Evolutionary conservation across 2,113 vertebrate species (phyloP).

Genomic region (Geococcyx californianus): DNA sequence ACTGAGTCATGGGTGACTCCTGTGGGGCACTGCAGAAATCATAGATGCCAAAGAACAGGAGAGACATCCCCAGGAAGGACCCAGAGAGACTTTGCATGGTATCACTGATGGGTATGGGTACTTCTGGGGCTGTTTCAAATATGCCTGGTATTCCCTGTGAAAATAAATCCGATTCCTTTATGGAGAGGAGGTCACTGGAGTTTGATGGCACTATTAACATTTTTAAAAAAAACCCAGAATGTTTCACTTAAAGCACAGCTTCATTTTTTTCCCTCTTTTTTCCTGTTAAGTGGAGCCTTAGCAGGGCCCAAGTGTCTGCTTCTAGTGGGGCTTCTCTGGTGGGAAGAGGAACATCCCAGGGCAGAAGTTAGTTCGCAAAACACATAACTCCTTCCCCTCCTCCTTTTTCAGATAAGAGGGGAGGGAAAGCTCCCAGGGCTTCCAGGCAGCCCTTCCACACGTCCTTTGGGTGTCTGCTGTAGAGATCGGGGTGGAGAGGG

Average conservation of each 20-base stretch:
- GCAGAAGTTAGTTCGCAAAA: background rate
- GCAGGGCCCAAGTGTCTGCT: fast-evolving
- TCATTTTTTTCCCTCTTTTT: background rate
- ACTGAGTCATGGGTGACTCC: background rate
- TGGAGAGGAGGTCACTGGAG: background rate
- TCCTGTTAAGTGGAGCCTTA: background rate
- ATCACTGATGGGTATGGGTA: fast-evolving
- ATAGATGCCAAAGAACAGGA: background rate
- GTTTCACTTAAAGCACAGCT: background rate
- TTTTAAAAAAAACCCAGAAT: background rate
- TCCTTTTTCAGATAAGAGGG: background rate
- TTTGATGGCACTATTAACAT: background rate
- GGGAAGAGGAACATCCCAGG: background rate
- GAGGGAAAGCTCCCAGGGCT: background rate
- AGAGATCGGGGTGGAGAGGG: background rate
- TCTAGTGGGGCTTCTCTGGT: background rate
- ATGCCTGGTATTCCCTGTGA: background rate
- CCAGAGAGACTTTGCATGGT: background rate
- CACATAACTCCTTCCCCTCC: background rate
- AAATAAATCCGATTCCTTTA: background rate
- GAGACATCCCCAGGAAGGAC: background rate
- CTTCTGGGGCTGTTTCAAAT: background rate
- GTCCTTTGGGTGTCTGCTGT: background rate
- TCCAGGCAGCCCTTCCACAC: background rate
- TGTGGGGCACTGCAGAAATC: background rate